Conservation (phyloP, 30 jellyfish, hydroid and myxozoan genomes). For the Sanderia malayensis region DNA sequence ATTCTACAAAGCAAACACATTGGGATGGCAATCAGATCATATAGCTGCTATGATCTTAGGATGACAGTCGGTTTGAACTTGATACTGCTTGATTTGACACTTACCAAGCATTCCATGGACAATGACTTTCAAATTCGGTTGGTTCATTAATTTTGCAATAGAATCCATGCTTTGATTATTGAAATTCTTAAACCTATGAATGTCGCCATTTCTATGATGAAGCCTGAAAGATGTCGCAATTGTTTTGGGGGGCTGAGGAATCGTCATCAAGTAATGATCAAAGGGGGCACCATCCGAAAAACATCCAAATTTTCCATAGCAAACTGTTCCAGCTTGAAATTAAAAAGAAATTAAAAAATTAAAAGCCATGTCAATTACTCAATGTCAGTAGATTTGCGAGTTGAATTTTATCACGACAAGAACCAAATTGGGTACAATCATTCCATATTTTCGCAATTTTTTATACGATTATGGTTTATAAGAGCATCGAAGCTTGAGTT, state of each 20-base stretch:
- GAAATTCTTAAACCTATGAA: slow-evolving; percentile 18
- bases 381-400: no score
- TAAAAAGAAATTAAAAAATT: no score
- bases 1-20: slow-evolving; percentile 55
- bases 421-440: no score
- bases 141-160: slow-evolving; percentile 20
- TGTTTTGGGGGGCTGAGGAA: slow-evolving; percentile 56
- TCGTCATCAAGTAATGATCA: slow-evolving; percentile 47
- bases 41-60: no score
- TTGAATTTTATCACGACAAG: no score
- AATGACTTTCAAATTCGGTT: slow-evolving; percentile 25
- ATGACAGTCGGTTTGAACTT: no score
- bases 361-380: no score
- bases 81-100: no score
- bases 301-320: slow-evolving; percentile 80
- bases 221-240: slow-evolving; percentile 42
- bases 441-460: no score
- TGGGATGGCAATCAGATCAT: no score
- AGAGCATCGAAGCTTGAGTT: no score
- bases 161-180: slow-evolving; percentile 14
- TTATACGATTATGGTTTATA: no score
- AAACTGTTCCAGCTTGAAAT: slow-evolving; percentile 42
- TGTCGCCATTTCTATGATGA: slow-evolving; percentile 19
- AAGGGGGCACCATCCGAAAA: slow-evolving; percentile 59
- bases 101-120: slow-evolving; percentile 72